phyloP scores from a whole-genome alignment of 2,113 vertebrate species.

The Ahaetulla prasina region DNA sequence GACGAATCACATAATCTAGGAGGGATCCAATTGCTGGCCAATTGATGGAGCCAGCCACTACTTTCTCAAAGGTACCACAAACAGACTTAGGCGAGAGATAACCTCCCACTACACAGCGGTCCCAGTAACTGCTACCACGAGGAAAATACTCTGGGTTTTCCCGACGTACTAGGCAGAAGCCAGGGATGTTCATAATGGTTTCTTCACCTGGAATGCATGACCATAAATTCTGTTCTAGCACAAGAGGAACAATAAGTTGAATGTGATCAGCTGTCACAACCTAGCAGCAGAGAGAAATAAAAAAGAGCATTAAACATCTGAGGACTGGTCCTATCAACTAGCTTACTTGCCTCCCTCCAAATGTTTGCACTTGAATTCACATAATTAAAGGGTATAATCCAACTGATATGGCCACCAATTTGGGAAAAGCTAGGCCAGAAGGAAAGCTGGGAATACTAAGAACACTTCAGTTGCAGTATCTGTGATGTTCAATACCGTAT shows the following conservation, averaged over 20 bases:
- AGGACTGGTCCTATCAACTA: neutral
- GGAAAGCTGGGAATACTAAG: neutral
- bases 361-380: neutral
- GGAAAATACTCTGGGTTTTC: constrained; percentile 98
- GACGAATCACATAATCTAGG: constrained; percentile 91
- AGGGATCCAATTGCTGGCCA: constrained; percentile 97
- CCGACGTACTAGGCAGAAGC: constrained; percentile 91
- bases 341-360: neutral
- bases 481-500: neutral
- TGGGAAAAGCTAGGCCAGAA: neutral
- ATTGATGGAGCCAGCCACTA: constrained; percentile 92
- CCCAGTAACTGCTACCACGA: constrained; percentile 95
- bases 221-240: constrained; percentile 95
- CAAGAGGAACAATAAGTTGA: constrained; percentile 92
- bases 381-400: neutral
- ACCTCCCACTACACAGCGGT: constrained; percentile 94
- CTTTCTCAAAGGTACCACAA: constrained; percentile 88
- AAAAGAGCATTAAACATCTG: constrained; percentile 38
- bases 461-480: neutral
- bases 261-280: constrained; percentile 96
- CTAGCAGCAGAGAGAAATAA: constrained; percentile 58
- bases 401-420: neutral
- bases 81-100: constrained; percentile 94
- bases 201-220: constrained; percentile 91
- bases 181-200: constrained; percentile 95